Evolutionary conservation across 2,113 vertebrate species (phyloP), one percentile per base, ranked within the genome.

Genomic region (Seriola quinqueradiata): DNA sequence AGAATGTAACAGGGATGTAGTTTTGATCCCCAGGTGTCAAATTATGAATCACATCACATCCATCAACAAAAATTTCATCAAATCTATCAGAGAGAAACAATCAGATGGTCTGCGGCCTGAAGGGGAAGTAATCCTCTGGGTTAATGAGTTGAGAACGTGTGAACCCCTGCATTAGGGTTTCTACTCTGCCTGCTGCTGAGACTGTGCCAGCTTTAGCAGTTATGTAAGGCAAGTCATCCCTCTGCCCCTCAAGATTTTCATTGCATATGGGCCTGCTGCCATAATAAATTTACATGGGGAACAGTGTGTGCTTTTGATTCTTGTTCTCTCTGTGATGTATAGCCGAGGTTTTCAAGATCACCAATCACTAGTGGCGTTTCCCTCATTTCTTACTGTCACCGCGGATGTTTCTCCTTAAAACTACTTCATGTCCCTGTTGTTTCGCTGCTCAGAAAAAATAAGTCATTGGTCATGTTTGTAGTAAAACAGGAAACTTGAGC

Each of bases 231-330:
- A 58, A 87, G 76, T 81, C 44, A n/a, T 59, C 32, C 59, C 73
- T 79, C 80, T 83, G 80, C 67, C 75, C 80, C 77, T 87, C 74
- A 89, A 89, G 68, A 85, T 65, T 83, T 79, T 86, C 75, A 16
- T 28, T 71, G 74, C 85, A 79, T 32, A 77, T 19, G 70, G 82
- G 67, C 81, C 42, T 46, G 82, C 61, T 76, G 86, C 86, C 59
- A 66, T 77, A 9, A 65, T 75, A 67, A 78, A 84, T 83, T 63
- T 42, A 77, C 71, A 83, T 4, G 14, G 50, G 1, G 74, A 71
- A 38, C 66, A 74, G 48, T 10, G 21, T 28, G 64, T 61, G 61
- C 79, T 66, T 79, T 50, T 76, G 48, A 66, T 54, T 68, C 58
- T 75, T 28, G 28, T 48, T 77, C 55, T 79, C 32, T 40, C 14